These are phyloP conservation scores for Malthinus seriepunctatus DNA, from an alignment of 2,888 invertebrate genomes.

Conservation along the genomic window DNA sequence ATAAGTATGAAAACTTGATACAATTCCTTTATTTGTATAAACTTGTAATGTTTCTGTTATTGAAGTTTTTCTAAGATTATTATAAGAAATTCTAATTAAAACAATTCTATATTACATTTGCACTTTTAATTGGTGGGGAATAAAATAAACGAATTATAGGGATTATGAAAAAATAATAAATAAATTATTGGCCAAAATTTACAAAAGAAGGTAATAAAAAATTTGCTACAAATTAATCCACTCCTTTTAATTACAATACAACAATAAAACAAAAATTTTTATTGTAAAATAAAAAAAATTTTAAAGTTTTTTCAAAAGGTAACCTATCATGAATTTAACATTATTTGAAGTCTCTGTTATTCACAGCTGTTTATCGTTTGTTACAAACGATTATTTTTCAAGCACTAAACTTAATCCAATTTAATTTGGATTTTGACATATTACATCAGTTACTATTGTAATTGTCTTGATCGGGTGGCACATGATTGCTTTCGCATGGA, in stretches of 20 bases:
- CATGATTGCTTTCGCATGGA: slow-evolving; percentile 40
- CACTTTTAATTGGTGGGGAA: slow-evolving; percentile 20
- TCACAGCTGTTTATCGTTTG: slow-evolving; percentile 24
- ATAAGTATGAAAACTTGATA: background rate
- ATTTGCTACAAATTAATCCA: background rate
- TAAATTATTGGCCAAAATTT: background rate
- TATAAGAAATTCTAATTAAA: slow-evolving; percentile 11
- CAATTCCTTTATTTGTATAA: slow-evolving; percentile 7
- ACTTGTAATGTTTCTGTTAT: background rate
- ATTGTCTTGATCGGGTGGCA: slow-evolving; percentile 41
- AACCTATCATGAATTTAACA: slow-evolving; percentile 31
- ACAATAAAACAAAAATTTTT: slow-evolving; percentile 13
- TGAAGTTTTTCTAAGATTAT: slow-evolving; percentile 3
- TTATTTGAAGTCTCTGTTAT: slow-evolving; percentile 30
- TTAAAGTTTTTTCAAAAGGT: slow-evolving; percentile 26
- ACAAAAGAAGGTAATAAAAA: slow-evolving; percentile 2
- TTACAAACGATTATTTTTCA: slow-evolving; percentile 17
- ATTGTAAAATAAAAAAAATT: slow-evolving; percentile 17
- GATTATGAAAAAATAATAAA: background rate
- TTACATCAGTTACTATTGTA: slow-evolving; percentile 45
- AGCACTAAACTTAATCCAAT: slow-evolving; percentile 26
- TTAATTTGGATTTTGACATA: slow-evolving; percentile 24
- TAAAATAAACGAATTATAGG: slow-evolving; percentile 14
- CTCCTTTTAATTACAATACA: slow-evolving; percentile 3
- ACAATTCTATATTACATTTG: slow-evolving; percentile 24